Evolutionary conservation across 37 sponge, comb jelly and placozoan genomes (phyloP), one percentile per base, ranked within the genome.

Genomic region (Spongia lamella): DNA sequence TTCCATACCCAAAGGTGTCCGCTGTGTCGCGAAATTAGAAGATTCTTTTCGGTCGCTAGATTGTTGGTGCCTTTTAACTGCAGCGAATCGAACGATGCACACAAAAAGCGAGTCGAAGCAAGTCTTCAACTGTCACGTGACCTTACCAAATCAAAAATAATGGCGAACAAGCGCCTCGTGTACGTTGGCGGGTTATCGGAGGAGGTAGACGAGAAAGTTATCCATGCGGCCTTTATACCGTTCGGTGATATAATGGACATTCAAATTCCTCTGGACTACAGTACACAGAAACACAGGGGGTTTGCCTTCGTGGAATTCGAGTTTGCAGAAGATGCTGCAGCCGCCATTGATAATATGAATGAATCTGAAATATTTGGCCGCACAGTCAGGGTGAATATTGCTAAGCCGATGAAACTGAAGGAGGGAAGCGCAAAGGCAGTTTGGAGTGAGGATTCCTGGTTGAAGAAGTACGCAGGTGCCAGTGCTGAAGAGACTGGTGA

Each of bases 331-430:
- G 99, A 98, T 82, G 96, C 95, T 14, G 93, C 96, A n/a, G 99
- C 99, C 53, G 99, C 99, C 31, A 86, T 95, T 22, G 99, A 98
- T 79, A 98, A 98, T 68, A 98, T 98, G 99, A 88, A 95, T 70
- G 93, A 98, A 38, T 85, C 96, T 3, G 99, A 98, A 53, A 77
- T 98, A 50, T 95, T 75, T 76, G 99, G 99, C 0, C 65, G 93
- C 5, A 98, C 99, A 0, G 84, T 98, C 34, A 61, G 83, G 59
- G 93, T 92, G 53, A 95, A 92, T 66, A 53, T 95, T 51, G 99
- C 99, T 19, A 79, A 84, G 53, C 99, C 99, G 2, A 93, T 89
- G 82, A 87, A 86, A 71, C 84, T 95, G 56, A 95, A 84, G 30
- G 93, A 95, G 64, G 84, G 99, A 30, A 91, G 86, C 50, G 80